These are phyloP conservation scores for Polyploca ridens DNA, from an alignment of 2,888 invertebrate genomes.

Conservation along the genomic window DNA sequence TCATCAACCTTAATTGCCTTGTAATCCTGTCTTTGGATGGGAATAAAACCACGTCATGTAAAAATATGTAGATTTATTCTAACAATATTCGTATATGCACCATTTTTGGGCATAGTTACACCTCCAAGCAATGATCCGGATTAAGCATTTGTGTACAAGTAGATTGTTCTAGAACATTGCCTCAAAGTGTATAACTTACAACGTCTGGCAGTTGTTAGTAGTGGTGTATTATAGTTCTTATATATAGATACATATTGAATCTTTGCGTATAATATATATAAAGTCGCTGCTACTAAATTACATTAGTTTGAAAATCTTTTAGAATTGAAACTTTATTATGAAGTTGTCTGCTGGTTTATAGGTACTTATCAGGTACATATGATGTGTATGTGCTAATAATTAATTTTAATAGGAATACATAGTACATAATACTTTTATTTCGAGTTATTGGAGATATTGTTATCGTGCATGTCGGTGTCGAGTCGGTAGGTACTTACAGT, in stretches of 20 bases:
- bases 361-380: slow-evolving; percentile 51
- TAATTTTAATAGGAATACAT: slow-evolving; percentile 25
- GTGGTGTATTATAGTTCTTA: slow-evolving; percentile 16
- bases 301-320: background rate
- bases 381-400: slow-evolving; percentile 42
- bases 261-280: background rate
- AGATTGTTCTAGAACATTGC: slow-evolving; percentile 36
- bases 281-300: background rate
- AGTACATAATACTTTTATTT: slow-evolving; percentile 10
- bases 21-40: slow-evolving; percentile 22
- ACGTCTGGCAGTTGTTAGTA: slow-evolving; percentile 21
- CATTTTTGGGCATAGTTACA: slow-evolving; percentile 38
- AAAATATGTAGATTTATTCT: slow-evolving; percentile 54
- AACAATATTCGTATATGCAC: slow-evolving; percentile 50
- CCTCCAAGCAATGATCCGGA: slow-evolving; percentile 39
- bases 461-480: background rate
- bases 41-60: slow-evolving; percentile 40
- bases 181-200: slow-evolving; percentile 27
- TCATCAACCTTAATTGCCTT: slow-evolving; percentile 11
- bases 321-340: slow-evolving; percentile 16
- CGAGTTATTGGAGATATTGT: background rate
- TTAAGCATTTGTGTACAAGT: slow-evolving; percentile 25
- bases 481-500: background rate
- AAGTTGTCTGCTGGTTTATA: slow-evolving; percentile 10
- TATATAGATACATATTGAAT: background rate